A percentile compares a stretch with the other conserved stretches of the same genome.
phyloP scores from a whole-genome alignment of 64 coral and sea anemone species.

The Stichodactyla helianthus region DNA sequence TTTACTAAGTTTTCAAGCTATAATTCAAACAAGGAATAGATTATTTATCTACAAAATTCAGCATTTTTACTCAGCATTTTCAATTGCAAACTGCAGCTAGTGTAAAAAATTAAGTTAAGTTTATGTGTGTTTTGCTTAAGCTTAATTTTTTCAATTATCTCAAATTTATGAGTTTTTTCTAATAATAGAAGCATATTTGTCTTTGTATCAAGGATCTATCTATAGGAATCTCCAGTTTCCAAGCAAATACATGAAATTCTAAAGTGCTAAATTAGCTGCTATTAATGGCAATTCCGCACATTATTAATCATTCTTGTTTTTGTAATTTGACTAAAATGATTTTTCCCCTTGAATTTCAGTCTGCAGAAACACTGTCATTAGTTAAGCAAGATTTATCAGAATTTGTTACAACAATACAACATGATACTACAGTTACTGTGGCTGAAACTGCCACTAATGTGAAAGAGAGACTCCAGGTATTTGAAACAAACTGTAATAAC shows the following conservation, averaged over 20 bases:
- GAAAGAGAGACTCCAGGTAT: conserved; percentile 82
- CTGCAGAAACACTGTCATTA: conserved; percentile 78
- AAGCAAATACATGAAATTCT: too few relatives aligned
- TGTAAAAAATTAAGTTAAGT: too few relatives aligned
- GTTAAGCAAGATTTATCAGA: conserved; percentile 90
- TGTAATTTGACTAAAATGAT: not conserved
- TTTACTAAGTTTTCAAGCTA: not conserved
- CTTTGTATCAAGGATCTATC: too few relatives aligned
- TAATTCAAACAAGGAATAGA: not conserved
- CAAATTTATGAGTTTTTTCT: too few relatives aligned
- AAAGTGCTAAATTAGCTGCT: too few relatives aligned
- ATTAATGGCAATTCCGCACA: too few relatives aligned
- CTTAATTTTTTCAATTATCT: too few relatives aligned
- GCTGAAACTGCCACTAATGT: conserved; percentile 89
- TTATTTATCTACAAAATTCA: not conserved
- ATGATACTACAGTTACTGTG: conserved; percentile 82
- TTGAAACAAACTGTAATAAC: not conserved
- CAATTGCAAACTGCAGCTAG: not conserved
- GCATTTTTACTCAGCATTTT: not conserved
- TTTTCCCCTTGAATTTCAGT: conserved; percentile 15
- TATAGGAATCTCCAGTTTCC: too few relatives aligned
- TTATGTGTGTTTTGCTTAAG: too few relatives aligned
- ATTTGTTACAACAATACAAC: conserved; percentile 91
- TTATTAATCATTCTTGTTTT: too few relatives aligned
- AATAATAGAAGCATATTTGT: too few relatives aligned